phyloP scores from a whole-genome alignment of 2,797 vertebrate species.

The Poecilia picta region DNA sequence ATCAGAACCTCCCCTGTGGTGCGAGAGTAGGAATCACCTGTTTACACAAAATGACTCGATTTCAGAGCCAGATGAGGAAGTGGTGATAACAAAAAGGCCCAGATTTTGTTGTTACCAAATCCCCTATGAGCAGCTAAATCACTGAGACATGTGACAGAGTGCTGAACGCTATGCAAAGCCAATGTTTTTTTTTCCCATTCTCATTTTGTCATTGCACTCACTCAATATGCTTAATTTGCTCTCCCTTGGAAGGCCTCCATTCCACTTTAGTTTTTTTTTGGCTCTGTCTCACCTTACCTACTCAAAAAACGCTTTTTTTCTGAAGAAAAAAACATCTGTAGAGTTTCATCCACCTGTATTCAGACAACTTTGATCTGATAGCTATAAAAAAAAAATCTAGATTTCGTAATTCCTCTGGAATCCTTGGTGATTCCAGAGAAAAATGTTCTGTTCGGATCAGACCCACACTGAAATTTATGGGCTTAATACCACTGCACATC shows the following conservation, averaged over 20 bases:
- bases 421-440: neutral
- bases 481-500: neutral
- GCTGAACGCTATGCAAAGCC: neutral
- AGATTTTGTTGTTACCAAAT: neutral
- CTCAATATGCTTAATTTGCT: neutral
- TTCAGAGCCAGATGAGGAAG: conserved; percentile 1
- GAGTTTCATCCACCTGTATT: neutral
- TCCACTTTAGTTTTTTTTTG: too few relatives aligned
- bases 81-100: neutral
- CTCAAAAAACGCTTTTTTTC: neutral
- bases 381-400: neutral
- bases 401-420: neutral
- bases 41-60: neutral
- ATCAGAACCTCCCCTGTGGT: neutral
- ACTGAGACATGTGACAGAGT: neutral
- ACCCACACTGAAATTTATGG: neutral
- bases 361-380: neutral
- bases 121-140: neutral
- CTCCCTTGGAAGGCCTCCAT: neutral
- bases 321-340: neutral
- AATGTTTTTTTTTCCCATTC: neutral
- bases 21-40: neutral
- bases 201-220: neutral
- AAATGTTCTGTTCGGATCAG: neutral
- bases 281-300: neutral